A percentile compares a stretch with the other conserved stretches of the same genome.
phyloP scores from a whole-genome alignment of 1,140 invertebrate species.

The Tenebrio molitor region DNA sequence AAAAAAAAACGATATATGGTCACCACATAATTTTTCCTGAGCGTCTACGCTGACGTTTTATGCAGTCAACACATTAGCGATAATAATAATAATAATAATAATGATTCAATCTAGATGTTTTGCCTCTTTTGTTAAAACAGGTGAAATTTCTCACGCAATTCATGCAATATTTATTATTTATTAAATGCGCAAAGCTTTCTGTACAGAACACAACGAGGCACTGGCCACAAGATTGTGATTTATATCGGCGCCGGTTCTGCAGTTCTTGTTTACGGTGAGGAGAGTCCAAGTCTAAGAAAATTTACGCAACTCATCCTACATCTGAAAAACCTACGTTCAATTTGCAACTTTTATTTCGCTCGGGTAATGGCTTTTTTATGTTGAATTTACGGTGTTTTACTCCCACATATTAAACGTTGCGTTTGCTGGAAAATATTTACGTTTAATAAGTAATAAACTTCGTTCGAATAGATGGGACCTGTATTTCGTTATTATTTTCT shows the following conservation, averaged over 20 bases:
- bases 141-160: constrained; percentile 39
- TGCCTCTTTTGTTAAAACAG: constrained; percentile 14
- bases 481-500: background rate
- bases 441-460: constrained; percentile 18
- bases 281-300: constrained; percentile 9
- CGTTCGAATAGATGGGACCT: no score
- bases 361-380: constrained; percentile 6
- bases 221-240: constrained; percentile 22
- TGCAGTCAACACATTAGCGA: no score
- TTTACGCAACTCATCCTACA: constrained; percentile 28
- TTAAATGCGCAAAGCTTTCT: constrained; percentile 24
- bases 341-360: constrained; percentile 20
- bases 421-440: background rate
- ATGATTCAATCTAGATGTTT: constrained; percentile 7
- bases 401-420: background rate
- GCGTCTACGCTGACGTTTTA: no score
- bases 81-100: constrained; percentile 9
- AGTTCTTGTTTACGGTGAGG: constrained; percentile 4
- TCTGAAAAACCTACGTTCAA: constrained; percentile 7
- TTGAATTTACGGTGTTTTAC: background rate
- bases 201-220: background rate
- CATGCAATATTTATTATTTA: constrained; percentile 35
- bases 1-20: no score
- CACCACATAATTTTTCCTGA: no score
- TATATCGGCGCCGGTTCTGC: constrained; percentile 28